These are phyloP conservation scores for Cryptus armator DNA, from an alignment of 2,888 invertebrate species.

Conservation along the genomic window DNA sequence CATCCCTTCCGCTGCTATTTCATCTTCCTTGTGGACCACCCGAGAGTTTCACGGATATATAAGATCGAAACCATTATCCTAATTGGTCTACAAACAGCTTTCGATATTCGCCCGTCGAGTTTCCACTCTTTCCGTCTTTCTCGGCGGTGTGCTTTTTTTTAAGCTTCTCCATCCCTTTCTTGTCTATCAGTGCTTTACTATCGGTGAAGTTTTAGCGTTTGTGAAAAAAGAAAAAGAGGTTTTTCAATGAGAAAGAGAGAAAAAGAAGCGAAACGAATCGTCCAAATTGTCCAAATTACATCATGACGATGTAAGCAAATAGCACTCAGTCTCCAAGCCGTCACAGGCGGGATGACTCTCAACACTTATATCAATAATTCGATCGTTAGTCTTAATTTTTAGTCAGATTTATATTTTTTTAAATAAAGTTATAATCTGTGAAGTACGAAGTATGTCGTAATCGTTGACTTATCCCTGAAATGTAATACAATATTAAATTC, in stretches of 20 bases:
- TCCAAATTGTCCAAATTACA: too few relatives aligned
- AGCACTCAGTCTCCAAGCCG: too few relatives aligned
- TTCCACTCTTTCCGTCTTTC: constrained; percentile 2
- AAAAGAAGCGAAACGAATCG: neutral
- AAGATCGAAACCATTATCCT: constrained; percentile 76
- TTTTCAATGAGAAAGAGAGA: neutral
- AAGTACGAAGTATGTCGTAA: too few relatives aligned
- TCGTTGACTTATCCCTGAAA: too few relatives aligned
- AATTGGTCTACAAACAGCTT: constrained; percentile 76
- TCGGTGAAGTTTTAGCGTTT: neutral
- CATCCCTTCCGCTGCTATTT: constrained; percentile 7
- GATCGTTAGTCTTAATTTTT: too few relatives aligned
- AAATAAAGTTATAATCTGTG: too few relatives aligned
- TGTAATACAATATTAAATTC: too few relatives aligned
- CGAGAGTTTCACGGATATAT: constrained; percentile 29
- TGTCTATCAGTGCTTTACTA: neutral
- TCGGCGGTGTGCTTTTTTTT: neutral
- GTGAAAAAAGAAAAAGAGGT: neutral
- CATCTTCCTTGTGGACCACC: constrained; percentile 26
- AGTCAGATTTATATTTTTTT: too few relatives aligned
- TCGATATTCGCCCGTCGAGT: constrained; percentile 68
- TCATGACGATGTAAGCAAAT: too few relatives aligned
- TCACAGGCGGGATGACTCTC: too few relatives aligned
- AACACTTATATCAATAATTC: too few relatives aligned
- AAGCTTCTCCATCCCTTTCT: constrained; percentile 24